These are phyloP conservation scores for Thamnophis sirtalis DNA, from an alignment of 2,113 vertebrate genomes.

Conservation along the genomic window DNA sequence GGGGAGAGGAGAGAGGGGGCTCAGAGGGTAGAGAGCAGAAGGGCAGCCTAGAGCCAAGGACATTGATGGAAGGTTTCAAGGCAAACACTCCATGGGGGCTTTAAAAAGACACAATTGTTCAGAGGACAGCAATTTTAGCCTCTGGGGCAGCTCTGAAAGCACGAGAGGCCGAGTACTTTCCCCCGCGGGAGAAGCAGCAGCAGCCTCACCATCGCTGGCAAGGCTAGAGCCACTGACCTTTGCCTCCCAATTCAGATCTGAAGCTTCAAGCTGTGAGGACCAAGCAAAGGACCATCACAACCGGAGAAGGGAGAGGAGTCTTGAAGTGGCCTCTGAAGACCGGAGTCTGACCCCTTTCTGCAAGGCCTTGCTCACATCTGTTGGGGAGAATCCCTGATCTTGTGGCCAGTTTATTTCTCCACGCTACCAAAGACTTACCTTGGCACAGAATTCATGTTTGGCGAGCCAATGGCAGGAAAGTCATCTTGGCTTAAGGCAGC, in stretches of 20 bases:
- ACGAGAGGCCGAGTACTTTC: too few relatives aligned
- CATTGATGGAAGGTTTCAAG: not conserved
- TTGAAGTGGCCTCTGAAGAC: not conserved
- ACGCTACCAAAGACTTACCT: conserved; percentile 59
- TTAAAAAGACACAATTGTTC: too few relatives aligned
- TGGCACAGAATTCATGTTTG: conserved; percentile 44
- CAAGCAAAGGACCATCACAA: not conserved
- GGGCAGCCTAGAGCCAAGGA: not conserved
- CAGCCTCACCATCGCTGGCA: not conserved
- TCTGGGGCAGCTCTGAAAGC: not conserved
- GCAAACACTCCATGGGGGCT: fast-evolving
- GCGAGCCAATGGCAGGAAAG: conserved; percentile 70
- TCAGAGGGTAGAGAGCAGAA: too few relatives aligned
- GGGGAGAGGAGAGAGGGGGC: too few relatives aligned
- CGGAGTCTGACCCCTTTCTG: too few relatives aligned
- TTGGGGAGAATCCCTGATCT: not conserved
- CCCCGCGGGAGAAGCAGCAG: not conserved
- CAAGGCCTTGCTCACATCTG: not conserved
- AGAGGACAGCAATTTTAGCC: not conserved
- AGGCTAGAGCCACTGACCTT: not conserved
- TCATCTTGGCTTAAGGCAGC: conserved; percentile 72
- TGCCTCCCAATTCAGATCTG: not conserved
- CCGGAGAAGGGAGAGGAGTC: too few relatives aligned
- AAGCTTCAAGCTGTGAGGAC: not conserved
- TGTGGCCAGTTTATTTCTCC: not conserved